Evolutionary conservation across 30 jellyfish, hydroid and myxozoan genomes (phyloP), one percentile per base, ranked within the genome.

Genomic region (Cassiopea xamachana): DNA sequence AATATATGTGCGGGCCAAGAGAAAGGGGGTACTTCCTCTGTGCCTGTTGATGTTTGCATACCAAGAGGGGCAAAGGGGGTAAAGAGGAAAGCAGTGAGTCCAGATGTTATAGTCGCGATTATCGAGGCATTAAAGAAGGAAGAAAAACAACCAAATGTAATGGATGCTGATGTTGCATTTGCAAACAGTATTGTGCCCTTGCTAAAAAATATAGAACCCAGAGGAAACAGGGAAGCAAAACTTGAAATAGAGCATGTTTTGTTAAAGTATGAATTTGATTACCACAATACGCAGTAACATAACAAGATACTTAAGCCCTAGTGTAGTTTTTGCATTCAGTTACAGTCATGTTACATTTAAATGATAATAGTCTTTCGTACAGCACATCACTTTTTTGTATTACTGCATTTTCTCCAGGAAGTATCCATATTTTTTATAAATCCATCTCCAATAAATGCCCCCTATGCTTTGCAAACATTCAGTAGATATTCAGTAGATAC

Each of bases 151-250:
- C 60, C 17, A 73, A 15, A 16, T 10, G 87, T 46, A 58, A 13
- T 46, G n/a, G 87, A 78, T 50, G 77, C 69, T n/a, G 87, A 78
- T 50, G 46, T 48, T 13, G 51, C 50, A 46, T 78, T 46, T 60
- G 69, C 74, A 16, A 49, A 60, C 48, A 76, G 85, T 1, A 76
- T 76, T 76, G 70, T 76, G 55, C 85, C 85, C 68, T 39, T 76
- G 48, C 55, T 76, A 69, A 48, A 76, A 60, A 76, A 76, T 17
- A 50, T 80, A 27, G 60, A 44, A 80, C 60, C 60, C 27, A 80
- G 62, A 58, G 46, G 27, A n/a, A 80, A 80, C 79, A 59, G 79
- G 62, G 62, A 64, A 80, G 89, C 89, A 13, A 80, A 80, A 61
- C 49, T 80, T 27, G 64, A 80, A 80, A 80, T 80, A 64, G 58